Conservation (phyloP, 2,113 vertebrate genomes). For the Microtus pennsylvanicus region DNA sequence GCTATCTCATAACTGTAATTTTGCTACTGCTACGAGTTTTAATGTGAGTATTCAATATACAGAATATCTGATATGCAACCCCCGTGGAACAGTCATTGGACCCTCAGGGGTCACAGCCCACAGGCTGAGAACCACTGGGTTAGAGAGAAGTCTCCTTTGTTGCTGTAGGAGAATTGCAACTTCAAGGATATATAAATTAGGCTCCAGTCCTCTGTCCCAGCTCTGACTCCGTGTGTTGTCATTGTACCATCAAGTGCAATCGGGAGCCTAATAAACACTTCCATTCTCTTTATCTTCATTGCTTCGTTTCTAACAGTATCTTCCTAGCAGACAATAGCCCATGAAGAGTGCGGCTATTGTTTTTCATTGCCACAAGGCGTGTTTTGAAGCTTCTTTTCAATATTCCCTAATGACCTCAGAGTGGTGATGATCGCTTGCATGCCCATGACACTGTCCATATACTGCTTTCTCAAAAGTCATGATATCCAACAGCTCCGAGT, state of each 20-base stretch:
- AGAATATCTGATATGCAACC: neutral
- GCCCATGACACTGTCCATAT: neutral
- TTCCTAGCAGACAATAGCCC: conserved; percentile 13
- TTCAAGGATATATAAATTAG: neutral
- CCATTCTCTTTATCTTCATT: neutral
- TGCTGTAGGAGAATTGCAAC: neutral
- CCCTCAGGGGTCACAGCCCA: neutral
- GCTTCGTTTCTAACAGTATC: neutral
- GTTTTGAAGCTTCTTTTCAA: conserved; percentile 50
- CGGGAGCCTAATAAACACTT: neutral
- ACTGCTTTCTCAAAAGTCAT: conserved; percentile 45
- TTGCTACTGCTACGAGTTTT: neutral
- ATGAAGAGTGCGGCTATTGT: neutral
- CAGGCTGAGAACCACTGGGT: neutral
- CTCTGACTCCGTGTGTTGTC: neutral
- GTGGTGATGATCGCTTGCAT: conserved; percentile 9
- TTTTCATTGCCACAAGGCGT: neutral
- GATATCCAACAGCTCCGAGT: conserved; percentile 39
- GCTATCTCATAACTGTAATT: neutral
- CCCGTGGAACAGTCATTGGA: neutral
- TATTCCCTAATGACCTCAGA: conserved; percentile 34
- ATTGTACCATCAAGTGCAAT: neutral
- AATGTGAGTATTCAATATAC: neutral
- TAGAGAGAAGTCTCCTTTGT: neutral
- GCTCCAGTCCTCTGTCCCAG: neutral